Conservation (phyloP, 2,113 vertebrate species). For the Pyxicephalus adspersus region DNA sequence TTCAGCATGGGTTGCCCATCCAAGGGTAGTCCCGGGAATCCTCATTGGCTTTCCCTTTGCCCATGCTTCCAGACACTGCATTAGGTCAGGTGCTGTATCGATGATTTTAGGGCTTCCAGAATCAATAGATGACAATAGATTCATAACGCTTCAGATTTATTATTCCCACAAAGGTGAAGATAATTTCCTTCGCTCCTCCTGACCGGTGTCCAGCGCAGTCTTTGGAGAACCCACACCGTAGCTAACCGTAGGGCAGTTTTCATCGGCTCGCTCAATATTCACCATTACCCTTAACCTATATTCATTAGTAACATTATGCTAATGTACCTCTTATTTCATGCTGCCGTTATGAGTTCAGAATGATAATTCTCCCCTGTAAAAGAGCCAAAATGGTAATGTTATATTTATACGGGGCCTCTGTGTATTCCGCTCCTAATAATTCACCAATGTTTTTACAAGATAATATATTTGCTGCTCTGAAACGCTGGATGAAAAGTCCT, state of each 20-base stretch:
- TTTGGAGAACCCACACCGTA: background rate
- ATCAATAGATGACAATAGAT: too few species aligned
- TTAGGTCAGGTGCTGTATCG: too few species aligned
- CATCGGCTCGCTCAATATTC: slow-evolving; percentile 42
- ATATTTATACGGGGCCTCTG: background rate
- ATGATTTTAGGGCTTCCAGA: too few species aligned
- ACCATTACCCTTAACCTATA: slow-evolving; percentile 44
- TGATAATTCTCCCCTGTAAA: slow-evolving; percentile 54
- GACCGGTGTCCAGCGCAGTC: background rate
- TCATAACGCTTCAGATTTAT: too few species aligned
- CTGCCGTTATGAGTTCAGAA: slow-evolving; percentile 55
- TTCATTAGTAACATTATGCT: slow-evolving; percentile 50
- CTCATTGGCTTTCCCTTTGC: too few species aligned
- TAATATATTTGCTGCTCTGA: background rate
- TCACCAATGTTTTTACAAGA: slow-evolving; percentile 1
- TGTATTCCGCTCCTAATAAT: background rate
- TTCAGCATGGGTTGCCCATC: too few species aligned
- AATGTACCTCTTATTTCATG: slow-evolving; percentile 41
- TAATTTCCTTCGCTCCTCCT: background rate
- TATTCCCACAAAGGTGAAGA: too few species aligned
- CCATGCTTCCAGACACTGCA: too few species aligned
- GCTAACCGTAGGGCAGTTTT: background rate
- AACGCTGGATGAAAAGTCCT: too few species aligned
- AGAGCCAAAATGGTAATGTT: background rate
- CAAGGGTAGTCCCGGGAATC: too few species aligned